A percentile compares a stretch with the other conserved stretches of the same genome.
phyloP scores from a whole-genome alignment of 92 coral and sea anemone species.

The Chrysogorgia sp. region DNA sequence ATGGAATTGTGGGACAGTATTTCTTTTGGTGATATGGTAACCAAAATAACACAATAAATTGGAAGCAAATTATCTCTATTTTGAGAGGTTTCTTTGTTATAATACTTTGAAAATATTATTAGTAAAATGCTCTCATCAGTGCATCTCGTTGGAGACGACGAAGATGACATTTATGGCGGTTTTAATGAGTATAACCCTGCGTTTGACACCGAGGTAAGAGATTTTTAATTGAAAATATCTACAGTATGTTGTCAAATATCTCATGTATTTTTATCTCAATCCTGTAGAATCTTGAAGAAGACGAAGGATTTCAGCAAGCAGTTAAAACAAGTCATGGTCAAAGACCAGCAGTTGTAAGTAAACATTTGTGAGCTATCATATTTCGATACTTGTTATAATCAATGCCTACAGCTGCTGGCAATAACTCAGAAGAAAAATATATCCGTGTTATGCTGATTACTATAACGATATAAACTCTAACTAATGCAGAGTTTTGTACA shows the following conservation, averaged over 20 bases:
- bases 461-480: too few species aligned
- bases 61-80: background rate
- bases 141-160: conserved; percentile 98
- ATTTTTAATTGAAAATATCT: background rate
- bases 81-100: background rate
- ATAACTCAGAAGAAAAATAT: too few species aligned
- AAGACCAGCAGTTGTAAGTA: conserved; percentile 93
- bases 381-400: too few species aligned
- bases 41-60: conserved; percentile 6
- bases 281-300: conserved; percentile 96
- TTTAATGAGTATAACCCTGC: conserved; percentile 97
- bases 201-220: conserved; percentile 92
- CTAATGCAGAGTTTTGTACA: too few species aligned
- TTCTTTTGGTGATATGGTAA: conserved; percentile 34
- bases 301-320: conserved; percentile 97
- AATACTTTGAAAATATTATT: background rate
- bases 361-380: background rate
- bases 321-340: conserved; percentile 98
- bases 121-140: conserved; percentile 71
- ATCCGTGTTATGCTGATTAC: too few species aligned
- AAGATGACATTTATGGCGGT: conserved; percentile 92
- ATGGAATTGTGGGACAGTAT: conserved; percentile 37
- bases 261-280: background rate
- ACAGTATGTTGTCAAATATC: background rate
- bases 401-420: background rate